A percentile compares a stretch with the other conserved stretches of the same genome.
Conservation (phyloP, 2,888 invertebrate species). For the Melangyna quadrimaculata region DNA sequence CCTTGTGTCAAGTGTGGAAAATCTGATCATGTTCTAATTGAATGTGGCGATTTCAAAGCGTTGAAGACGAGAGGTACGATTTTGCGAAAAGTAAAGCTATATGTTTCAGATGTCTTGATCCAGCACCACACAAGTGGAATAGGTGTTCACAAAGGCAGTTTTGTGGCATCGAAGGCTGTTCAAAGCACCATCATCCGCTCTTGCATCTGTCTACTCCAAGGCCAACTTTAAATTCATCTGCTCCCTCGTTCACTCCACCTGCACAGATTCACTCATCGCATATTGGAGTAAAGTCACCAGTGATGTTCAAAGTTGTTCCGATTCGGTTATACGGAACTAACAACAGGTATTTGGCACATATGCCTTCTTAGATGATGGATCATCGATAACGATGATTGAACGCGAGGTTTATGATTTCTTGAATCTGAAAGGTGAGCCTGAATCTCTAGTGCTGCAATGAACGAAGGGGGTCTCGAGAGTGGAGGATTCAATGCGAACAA, state of each 20-base stretch:
- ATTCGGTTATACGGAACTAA: slow-evolving; percentile 17
- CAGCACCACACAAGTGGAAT: background rate
- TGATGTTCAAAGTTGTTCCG: slow-evolving; percentile 25
- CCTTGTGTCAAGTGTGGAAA: background rate
- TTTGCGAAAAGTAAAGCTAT: background rate
- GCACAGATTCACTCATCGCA: slow-evolving; percentile 27
- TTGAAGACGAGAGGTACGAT: background rate
- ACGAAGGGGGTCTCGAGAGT: background rate
- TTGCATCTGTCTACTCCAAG: slow-evolving; percentile 1
- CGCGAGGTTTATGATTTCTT: slow-evolving; percentile 15
- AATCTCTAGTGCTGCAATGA: slow-evolving; percentile 1
- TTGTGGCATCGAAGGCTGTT: slow-evolving; percentile 11
- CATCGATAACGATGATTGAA: slow-evolving; percentile 28
- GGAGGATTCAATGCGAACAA: background rate
- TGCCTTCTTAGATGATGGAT: slow-evolving; percentile 25
- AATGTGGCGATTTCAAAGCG: background rate
- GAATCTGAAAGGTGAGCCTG: slow-evolving; percentile 10
- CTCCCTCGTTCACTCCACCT: background rate
- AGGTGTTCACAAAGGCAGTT: slow-evolving; percentile 1
- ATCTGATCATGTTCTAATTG: background rate
- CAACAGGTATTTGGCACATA: slow-evolving; percentile 3
- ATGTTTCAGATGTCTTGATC: slow-evolving; percentile 1
- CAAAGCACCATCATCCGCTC: background rate
- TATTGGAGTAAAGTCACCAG: slow-evolving; percentile 4
- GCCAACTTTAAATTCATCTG: background rate